A percentile compares a stretch with the other conserved stretches of the same genome.
Conservation (phyloP, 2,797 vertebrate genomes). For the Gymnopithys bicolor region DNA sequence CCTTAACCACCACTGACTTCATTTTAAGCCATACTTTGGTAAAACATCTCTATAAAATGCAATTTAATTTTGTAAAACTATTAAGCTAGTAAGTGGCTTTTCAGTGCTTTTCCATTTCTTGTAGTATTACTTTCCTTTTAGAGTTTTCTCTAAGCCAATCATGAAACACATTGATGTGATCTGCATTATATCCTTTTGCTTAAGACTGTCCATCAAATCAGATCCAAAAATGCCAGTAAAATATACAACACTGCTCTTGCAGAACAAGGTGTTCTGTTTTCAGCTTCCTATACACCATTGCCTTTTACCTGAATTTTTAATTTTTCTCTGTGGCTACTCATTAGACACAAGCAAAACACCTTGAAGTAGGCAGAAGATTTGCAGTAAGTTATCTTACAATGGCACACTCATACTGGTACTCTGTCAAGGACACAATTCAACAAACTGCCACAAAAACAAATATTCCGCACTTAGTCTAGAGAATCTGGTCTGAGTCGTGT, state of each 20-base stretch:
- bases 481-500: not conserved
- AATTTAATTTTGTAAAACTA: not conserved
- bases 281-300: not conserved
- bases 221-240: not conserved
- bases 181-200: not conserved
- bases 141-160: not conserved
- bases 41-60: not conserved
- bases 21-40: not conserved
- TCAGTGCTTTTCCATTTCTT: not conserved
- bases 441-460: not conserved
- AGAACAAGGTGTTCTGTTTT: not conserved
- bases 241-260: not conserved
- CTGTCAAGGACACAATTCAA: not conserved
- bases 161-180: not conserved
- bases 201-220: not conserved
- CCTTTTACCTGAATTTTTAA: not conserved
- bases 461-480: not conserved
- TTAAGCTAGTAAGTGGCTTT: not conserved
- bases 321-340: not conserved
- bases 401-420: rapidly evolving
- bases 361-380: not conserved
- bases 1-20: not conserved
- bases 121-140: not conserved
- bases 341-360: not conserved
- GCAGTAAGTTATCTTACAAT: not conserved